phyloP scores from a whole-genome alignment of 2,888 invertebrate species.

The Selenia dentaria region DNA sequence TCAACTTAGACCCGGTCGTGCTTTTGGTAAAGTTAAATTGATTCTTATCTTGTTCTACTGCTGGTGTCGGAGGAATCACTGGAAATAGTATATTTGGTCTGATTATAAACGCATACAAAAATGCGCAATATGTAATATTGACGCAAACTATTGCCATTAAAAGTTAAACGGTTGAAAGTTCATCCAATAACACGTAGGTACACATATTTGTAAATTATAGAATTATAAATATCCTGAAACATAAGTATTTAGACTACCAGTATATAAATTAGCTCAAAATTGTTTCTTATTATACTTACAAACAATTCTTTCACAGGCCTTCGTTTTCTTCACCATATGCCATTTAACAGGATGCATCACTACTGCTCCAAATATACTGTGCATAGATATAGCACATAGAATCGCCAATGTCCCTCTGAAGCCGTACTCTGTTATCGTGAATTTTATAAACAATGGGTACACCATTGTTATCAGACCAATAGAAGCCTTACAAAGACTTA shows the following conservation, averaged over 20 bases:
- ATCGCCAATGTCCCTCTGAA: conserved; percentile 89
- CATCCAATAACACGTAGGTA: too few relatives aligned
- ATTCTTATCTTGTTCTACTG: conserved; percentile 54
- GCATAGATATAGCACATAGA: conserved; percentile 87
- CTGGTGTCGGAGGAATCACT: conserved; percentile 79
- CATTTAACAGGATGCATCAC: conserved; percentile 90
- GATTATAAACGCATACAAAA: too few relatives aligned
- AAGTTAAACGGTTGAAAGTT: too few relatives aligned
- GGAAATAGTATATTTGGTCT: conserved; percentile 33
- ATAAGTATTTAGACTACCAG: too few relatives aligned
- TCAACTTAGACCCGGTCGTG: conserved; percentile 37
- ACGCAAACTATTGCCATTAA: too few relatives aligned
- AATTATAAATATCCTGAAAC: too few relatives aligned
- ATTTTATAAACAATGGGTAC: conserved; percentile 87
- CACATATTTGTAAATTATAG: too few relatives aligned
- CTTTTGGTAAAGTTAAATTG: conserved; percentile 62
- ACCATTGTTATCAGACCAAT: conserved; percentile 88
- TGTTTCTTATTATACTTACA: conserved; percentile 70
- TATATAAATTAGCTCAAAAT: background rate
- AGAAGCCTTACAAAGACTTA: conserved; percentile 88
- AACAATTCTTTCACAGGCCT: conserved; percentile 69
- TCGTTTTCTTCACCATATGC: conserved; percentile 84
- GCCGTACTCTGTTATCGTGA: conserved; percentile 86
- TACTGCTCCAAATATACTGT: conserved; percentile 87
- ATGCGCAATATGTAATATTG: too few relatives aligned